These are phyloP conservation scores for Trochalopteron elliotii DNA, from an alignment of 2,113 vertebrate species.

Conservation along the genomic window DNA sequence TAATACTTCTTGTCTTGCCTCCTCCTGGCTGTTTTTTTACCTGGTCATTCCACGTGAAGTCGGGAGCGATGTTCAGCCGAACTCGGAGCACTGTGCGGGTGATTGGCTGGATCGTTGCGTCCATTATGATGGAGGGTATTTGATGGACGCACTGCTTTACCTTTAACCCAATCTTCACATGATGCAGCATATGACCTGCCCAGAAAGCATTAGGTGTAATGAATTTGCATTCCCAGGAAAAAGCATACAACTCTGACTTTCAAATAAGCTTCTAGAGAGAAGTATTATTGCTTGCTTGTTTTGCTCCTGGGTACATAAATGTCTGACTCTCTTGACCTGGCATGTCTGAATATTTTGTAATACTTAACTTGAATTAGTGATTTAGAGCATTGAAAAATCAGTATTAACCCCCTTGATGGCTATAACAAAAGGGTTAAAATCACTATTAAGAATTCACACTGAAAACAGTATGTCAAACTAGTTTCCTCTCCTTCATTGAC, in stretches of 20 bases:
- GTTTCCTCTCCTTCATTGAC: neutral
- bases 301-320: constrained; percentile 69
- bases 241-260: constrained; percentile 65
- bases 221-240: constrained; percentile 59
- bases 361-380: constrained; percentile 77
- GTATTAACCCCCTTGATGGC: constrained; percentile 25
- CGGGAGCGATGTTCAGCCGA: constrained; percentile 83
- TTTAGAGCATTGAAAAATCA: constrained; percentile 67
- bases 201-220: constrained; percentile 66
- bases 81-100: constrained; percentile 94
- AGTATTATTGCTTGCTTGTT: constrained; percentile 66
- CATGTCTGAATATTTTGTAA: constrained; percentile 78
- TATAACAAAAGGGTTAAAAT: constrained; percentile 64
- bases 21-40: constrained; percentile 62
- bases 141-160: constrained; percentile 97
- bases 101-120: constrained; percentile 95
- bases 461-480: constrained; percentile 32
- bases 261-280: constrained; percentile 64
- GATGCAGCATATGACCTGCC: constrained; percentile 96
- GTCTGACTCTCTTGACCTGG: constrained; percentile 73
- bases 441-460: constrained; percentile 51
- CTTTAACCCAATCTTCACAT: constrained; percentile 92
- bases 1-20: fast-evolving
- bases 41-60: constrained; percentile 97
- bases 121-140: constrained; percentile 91